A percentile compares a stretch with the other conserved stretches of the same genome.
Evolutionary conservation across 2,888 invertebrate genomes (phyloP).

Genomic region (Neoitamus cyanurus): DNA sequence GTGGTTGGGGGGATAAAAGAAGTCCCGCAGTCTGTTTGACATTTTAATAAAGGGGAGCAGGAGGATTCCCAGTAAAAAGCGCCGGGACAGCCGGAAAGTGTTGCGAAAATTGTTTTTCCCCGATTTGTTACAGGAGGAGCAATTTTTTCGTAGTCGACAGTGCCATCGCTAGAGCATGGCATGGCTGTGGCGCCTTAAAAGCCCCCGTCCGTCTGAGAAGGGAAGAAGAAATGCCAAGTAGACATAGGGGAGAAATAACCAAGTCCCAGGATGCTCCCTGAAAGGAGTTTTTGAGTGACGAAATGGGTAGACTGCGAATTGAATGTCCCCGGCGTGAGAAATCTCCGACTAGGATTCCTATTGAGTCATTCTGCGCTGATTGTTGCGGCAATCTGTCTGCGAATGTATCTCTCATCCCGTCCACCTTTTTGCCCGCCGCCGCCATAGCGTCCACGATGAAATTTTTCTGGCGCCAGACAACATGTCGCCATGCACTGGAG

Average conservation of each 20-base stretch:
- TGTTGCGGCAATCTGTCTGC: constrained; percentile 18
- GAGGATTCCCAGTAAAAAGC: not conserved
- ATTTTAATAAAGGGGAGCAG: constrained; percentile 35
- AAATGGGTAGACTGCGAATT: constrained; percentile 32
- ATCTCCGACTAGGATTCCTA: constrained; percentile 25
- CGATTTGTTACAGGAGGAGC: constrained; percentile 31
- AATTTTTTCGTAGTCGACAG: not conserved
- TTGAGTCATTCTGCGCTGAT: constrained; percentile 42
- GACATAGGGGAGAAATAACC: constrained; percentile 40
- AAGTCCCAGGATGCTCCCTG: constrained; percentile 36
- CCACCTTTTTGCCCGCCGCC: not conserved
- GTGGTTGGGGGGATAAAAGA: constrained; percentile 25
- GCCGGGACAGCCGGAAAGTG: constrained; percentile 22
- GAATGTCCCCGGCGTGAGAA: constrained; percentile 40
- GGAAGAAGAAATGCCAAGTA: constrained; percentile 26
- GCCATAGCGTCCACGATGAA: not conserved
- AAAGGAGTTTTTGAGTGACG: constrained; percentile 40
- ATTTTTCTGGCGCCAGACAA: constrained; percentile 50
- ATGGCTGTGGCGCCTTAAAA: constrained; percentile 12
- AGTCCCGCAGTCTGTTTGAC: constrained; percentile 42
- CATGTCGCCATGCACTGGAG: constrained; percentile 47
- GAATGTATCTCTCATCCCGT: constrained; percentile 1
- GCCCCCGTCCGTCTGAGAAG: not conserved
- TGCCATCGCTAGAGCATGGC: not conserved
- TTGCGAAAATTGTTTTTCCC: constrained; percentile 42